phyloP scores from a whole-genome alignment of 2,113 vertebrate genomes.

The Bettongia penicillata region DNA sequence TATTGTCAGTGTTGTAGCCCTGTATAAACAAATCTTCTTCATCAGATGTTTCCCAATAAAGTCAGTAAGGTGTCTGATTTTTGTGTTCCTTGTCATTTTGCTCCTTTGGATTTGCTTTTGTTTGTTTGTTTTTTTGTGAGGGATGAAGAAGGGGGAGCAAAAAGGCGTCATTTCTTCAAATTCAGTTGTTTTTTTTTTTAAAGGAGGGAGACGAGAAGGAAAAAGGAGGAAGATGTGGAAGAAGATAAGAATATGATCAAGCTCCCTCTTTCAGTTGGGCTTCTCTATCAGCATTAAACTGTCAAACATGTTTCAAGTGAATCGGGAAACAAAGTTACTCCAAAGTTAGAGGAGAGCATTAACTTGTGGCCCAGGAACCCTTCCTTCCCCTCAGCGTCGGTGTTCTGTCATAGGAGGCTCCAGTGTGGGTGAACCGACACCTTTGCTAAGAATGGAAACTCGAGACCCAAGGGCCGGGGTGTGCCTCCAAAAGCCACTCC shows the following conservation, averaged over 20 bases:
- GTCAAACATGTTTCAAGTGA: neutral
- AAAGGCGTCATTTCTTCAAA: neutral
- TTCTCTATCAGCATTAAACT: neutral
- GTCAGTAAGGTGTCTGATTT: neutral
- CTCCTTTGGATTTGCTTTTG: neutral
- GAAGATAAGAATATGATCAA: neutral
- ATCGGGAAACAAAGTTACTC: neutral
- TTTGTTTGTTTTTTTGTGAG: neutral
- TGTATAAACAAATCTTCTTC: neutral
- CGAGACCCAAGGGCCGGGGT: neutral
- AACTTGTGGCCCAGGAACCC: neutral
- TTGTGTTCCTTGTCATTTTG: neutral
- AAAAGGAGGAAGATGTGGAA: neutral
- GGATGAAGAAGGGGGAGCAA: neutral
- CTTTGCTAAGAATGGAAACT: constrained; percentile 9
- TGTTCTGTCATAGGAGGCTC: neutral
- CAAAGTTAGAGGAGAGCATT: neutral
- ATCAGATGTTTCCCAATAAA: neutral
- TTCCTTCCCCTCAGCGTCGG: neutral
- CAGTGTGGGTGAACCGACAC: neutral
- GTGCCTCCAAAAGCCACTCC: neutral
- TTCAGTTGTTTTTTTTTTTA: neutral
- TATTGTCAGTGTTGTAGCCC: neutral
- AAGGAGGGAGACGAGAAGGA: neutral
- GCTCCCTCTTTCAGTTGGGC: neutral